Evolutionary conservation across 1,140 invertebrate genomes (phyloP).

Genomic region (Oedothorax gibbosus): DNA sequence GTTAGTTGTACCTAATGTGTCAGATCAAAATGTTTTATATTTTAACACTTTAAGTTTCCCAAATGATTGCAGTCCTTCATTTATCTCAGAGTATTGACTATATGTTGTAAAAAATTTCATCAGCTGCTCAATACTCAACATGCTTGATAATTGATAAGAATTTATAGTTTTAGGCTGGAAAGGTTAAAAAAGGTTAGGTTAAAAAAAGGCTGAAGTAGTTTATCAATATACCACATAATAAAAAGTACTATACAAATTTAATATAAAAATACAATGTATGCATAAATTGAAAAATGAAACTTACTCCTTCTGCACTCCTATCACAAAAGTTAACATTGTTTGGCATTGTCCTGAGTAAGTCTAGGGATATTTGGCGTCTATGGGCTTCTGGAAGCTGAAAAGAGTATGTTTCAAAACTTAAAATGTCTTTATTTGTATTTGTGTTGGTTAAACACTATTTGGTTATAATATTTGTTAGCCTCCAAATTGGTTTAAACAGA

Average conservation of each 20-base stretch:
- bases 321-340: slow-evolving; percentile 72
- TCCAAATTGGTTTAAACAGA: not conserved
- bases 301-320: slow-evolving; percentile 70
- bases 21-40: too few species aligned
- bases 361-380: slow-evolving; percentile 71
- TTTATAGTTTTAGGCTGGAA: not conserved
- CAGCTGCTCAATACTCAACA: too few species aligned
- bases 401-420: not conserved
- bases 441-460: not conserved
- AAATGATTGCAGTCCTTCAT: too few species aligned
- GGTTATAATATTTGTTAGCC: not conserved
- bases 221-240: too few species aligned
- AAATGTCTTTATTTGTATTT: not conserved
- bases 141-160: too few species aligned
- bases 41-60: too few species aligned
- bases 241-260: too few species aligned
- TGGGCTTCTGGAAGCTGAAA: slow-evolving; percentile 43
- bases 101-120: too few species aligned
- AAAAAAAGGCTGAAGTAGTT: too few species aligned
- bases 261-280: too few species aligned
- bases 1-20: too few species aligned
- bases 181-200: not conserved
- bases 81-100: too few species aligned
- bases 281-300: slow-evolving; percentile 51
- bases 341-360: slow-evolving; percentile 72